Percentiles rank a stretch among this genome's conserved stretches.
phyloP scores from a whole-genome alignment of 2,888 invertebrate species.

The Sepiola atlantica region DNA sequence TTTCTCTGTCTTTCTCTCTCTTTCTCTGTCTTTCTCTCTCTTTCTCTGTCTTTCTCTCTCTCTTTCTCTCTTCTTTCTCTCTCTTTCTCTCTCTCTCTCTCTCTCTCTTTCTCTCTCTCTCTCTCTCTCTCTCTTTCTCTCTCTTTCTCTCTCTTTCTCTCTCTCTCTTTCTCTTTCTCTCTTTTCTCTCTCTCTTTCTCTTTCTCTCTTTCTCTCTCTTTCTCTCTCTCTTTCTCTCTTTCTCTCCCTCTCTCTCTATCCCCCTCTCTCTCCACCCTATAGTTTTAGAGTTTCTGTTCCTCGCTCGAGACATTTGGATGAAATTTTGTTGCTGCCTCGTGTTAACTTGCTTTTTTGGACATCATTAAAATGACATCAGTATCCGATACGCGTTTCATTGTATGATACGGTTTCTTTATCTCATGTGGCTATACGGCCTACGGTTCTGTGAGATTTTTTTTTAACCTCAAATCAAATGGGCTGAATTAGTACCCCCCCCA shows the following conservation, averaged over 20 bases:
- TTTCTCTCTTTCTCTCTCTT: not conserved
- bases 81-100: not conserved
- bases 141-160: not conserved
- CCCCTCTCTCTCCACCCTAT: not conserved
- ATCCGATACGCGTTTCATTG: constrained; percentile 32
- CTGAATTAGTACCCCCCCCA: too few relatives aligned
- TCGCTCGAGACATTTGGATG: constrained; percentile 39
- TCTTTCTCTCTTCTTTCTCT: not conserved
- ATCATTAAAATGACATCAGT: not conserved
- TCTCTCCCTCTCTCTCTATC: not conserved
- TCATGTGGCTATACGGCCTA: too few relatives aligned
- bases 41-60: too few relatives aligned
- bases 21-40: not conserved
- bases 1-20: too few relatives aligned
- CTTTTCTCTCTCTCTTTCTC: not conserved
- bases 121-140: not conserved
- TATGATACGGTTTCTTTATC: not conserved
- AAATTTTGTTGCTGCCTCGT: constrained; percentile 33
- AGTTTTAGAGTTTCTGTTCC: too few relatives aligned
- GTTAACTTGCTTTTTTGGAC: constrained; percentile 44
- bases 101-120: not conserved
- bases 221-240: not conserved
- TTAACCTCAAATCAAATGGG: too few relatives aligned
- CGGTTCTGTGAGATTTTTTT: too few relatives aligned
- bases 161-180: not conserved